Base-by-base conservation (phyloP, 2,113 vertebrate species). In the Euleptes europaea region DNA sequence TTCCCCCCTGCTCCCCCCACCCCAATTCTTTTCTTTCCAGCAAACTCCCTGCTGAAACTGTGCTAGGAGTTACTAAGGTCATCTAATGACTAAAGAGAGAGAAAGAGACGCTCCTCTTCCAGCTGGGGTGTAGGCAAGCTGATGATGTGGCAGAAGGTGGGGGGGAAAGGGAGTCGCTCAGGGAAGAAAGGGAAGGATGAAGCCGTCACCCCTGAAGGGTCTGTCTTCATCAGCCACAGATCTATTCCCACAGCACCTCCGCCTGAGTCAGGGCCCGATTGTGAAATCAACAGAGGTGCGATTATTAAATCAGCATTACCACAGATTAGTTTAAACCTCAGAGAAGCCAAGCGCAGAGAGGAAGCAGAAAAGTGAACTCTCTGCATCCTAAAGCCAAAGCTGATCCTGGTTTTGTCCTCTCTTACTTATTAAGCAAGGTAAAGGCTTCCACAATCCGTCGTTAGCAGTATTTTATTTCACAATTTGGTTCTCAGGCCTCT, bases 341-440 rank as follows among this genome's bases (percentile, higher is more conserved):
- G 0, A 33, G 78, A 92, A 82, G 79, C 7, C 57, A 82, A 90
- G 47, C 72, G 91, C 57, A 72, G 84, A 84, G 70, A 44, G 0
- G 8, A 84, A 49, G 42, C 1, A 70, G 70, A 10, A 49, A 89
- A 86, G 85, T 84, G 78, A 89, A 57, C 88, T 88, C 71, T 15
- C 15, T 60, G 44, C 70, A 91, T 91, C 71, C 82, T 83, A 67
- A 47, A 71, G 23, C 6, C 85, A 88, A 90, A 83, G 28, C 28
- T 76, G 66, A 83, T 84, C 72, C 86, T 83, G 80, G 85, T 76
- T 95, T 93, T 95, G 94, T 95, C 88, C 80, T 85, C 6, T 19
- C 49, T 93, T 83, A 83, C 89, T 88, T 89, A 31, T n/a, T 89
- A 57, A 15, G 81, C 88, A 28, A 84, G 74, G 86, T 90, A 80